Base-by-base conservation (phyloP, 37 sponge, comb jelly and placozoan species). In the Ianthella basta region DNA sequence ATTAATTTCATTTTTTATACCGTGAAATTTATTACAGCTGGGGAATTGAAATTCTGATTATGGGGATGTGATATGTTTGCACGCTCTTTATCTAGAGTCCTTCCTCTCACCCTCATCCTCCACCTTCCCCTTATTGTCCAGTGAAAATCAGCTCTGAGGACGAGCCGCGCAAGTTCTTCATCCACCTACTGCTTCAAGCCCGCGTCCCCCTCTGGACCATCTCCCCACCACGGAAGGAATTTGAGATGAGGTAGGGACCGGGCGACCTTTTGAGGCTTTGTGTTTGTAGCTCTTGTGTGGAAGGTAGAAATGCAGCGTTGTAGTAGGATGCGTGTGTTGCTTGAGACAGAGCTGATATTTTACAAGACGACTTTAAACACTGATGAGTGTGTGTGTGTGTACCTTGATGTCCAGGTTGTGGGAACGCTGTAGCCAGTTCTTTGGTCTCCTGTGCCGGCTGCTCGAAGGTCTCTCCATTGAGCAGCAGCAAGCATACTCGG, bases 91-190 rank as follows among this genome's bases (percentile, higher is more conserved):
- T n/a, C n/a, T n/a, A n/a, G n/a, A n/a, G n/a, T n/a, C n/a, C n/a
- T n/a, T n/a, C n/a, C n/a, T n/a, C n/a, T n/a, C n/a, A n/a, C n/a
- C n/a, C n/a, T n/a, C n/a, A 3, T 44, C 50, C 50, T 44, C 3
- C 8, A 44, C 50, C 50, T 10, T 8, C 50, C 8, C 50, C 8
- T 44, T 44, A 3, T 1, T 33, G 36, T 70, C 4, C 54, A 75
- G 78, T 75, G 78, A 75, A 75, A 24, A 24, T 50, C 44, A 75
- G 24, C 54, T 75, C 54, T 5, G 37, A 41, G 37, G 78, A 75
- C 10, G 78, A 75, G 36, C 89, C 94, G 34, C 91, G 59, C 25
- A 75, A 94, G 27, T 94, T 94, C 91, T 94, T 94, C 82, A 53
- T 94, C 54, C 85, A 85, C 34, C 83, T 90, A 0, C 78, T 94